Evolutionary conservation across 2,113 vertebrate species (phyloP), one percentile per base, ranked within the genome.

Genomic region (Addax nasomaculatus): DNA sequence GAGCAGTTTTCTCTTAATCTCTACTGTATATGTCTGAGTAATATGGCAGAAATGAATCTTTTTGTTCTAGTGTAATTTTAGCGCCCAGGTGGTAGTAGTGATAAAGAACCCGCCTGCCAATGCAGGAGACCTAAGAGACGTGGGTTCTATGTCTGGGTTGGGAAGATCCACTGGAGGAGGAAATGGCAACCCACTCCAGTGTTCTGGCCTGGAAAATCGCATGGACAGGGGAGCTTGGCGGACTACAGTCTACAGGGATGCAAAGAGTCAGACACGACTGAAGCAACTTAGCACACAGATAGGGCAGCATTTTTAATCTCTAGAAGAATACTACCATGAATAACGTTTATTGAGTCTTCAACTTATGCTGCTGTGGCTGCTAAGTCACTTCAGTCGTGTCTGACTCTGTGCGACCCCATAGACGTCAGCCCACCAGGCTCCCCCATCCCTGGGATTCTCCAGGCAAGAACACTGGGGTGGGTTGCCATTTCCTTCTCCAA

Each of bases 1-100:
- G 93, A 95, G 55, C 30, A 78, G 7, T 92, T 95, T 95, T 95
- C 43, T 95, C 17, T 95, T 21, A 88, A 29, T 93, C 53, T 91
- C 1, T 14, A 17, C 83, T 97, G 25, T 95, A 11, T 90, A 12
- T 60, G 79, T 73, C 1, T 81, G 36, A 92, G 36, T 89, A 30
- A 83, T 95, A 36, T 57, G 39, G 7, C 10, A 83, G 85, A 90
- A 96, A 73, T 94, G 6, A 19, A 15, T 81, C 39, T 91, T 93
- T 93, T 86, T 92, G 62, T 86, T 86, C 95, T 11, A 92, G 78
- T 17, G 27, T 93, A 36, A 57, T 88, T 96, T 87, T 90, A 87
- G 21, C 5, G 0, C 67, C 36, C 10, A 25, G 36, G 36, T 73
- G 19, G 67, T 70, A 9, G 17, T 39, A 70, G 19, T 36, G 67